Conservation (phyloP, 2,113 vertebrate genomes). For the Hoplias malabaricus region DNA sequence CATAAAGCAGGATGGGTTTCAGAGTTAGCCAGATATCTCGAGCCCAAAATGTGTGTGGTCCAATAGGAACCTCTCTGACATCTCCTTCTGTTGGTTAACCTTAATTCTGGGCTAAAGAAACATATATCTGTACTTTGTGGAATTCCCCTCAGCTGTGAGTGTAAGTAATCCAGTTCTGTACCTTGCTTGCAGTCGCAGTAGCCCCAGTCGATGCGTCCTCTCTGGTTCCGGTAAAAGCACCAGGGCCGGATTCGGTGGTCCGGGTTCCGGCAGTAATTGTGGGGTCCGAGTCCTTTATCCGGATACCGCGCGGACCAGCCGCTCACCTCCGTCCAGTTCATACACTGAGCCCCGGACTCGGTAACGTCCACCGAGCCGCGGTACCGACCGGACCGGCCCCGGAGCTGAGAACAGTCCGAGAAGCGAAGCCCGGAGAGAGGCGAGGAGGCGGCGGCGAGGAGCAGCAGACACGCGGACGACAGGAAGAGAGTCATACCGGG, state of each 20-base stretch:
- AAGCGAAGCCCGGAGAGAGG: slow-evolving; percentile 45
- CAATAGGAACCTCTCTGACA: neutral
- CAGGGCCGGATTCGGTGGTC: slow-evolving; percentile 80
- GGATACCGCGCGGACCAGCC: slow-evolving; percentile 72
- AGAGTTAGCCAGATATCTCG: too few species aligned
- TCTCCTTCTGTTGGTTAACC: neutral
- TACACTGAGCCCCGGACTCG: slow-evolving; percentile 77
- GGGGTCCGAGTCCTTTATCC: slow-evolving; percentile 73
- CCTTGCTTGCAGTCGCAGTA: slow-evolving; percentile 85
- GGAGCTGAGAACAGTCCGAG: slow-evolving; percentile 69
- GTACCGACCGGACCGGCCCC: slow-evolving; percentile 70
- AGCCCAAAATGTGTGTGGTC: neutral
- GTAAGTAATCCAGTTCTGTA: too few species aligned
- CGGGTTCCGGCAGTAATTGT: slow-evolving; percentile 81
- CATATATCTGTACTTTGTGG: too few species aligned
- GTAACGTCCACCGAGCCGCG: slow-evolving; percentile 76
- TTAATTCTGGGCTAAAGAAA: too few species aligned
- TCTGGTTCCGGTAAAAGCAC: slow-evolving; percentile 77
- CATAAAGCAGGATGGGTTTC: too few species aligned
- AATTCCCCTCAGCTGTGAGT: too few species aligned
- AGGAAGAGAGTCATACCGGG: slow-evolving; percentile 2
- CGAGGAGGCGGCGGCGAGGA: slow-evolving; percentile 30
- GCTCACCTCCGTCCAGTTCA: slow-evolving; percentile 80
- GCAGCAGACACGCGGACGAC: slow-evolving; percentile 40
- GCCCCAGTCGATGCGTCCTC: slow-evolving; percentile 80